Evolutionary conservation across 2,888 invertebrate species (phyloP), one percentile per base, ranked within the genome.

Genomic region (Netelia fuscicornis): DNA sequence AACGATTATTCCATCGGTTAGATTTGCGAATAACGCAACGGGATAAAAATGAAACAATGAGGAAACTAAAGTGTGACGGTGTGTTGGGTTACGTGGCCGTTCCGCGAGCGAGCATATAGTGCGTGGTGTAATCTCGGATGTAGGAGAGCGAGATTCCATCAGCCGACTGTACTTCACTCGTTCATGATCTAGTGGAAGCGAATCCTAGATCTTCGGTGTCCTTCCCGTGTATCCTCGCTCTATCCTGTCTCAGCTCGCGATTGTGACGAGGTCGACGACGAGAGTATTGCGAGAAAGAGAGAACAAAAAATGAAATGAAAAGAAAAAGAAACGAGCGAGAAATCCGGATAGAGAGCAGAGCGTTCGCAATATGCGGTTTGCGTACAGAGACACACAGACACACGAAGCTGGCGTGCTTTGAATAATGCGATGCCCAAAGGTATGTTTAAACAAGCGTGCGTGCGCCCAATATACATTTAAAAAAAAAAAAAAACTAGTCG

Each of bases 391-490:
- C 79, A 79, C 79, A 85, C 79, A 80, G 65, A 85, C 79, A 79
- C 88, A 90, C 90, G 89, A 92, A 90, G 90, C 91, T 91, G 90
- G 90, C 90, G 91, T 90, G 91, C 92, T 91, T 93, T 92, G 92
- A 91, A 91, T 91, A 91, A 85, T 85, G 82, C 74, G 82, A 82
- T 82, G 78, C 89, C 90, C 89, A 87, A 93, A 93, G 93, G 93
- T 93, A 93, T 91, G 93, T 93, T 92, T 86, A 78, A 84, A 80
- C 56, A 72, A 87, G 87, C 88, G 87, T 89, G 91, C 91, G 91
- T 90, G 90, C 91, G 90, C 87, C 89, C 87, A 90, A 87, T 89
- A 86, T 85, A 81, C 90, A 86, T 86, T 87, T n/a, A 87, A 81
- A 62, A 74, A 60, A 62, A 75, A 58, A 68, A 64, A 67, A 67